Conservation (phyloP, 2,888 invertebrate genomes). For the Aleiodes leptofemur region DNA sequence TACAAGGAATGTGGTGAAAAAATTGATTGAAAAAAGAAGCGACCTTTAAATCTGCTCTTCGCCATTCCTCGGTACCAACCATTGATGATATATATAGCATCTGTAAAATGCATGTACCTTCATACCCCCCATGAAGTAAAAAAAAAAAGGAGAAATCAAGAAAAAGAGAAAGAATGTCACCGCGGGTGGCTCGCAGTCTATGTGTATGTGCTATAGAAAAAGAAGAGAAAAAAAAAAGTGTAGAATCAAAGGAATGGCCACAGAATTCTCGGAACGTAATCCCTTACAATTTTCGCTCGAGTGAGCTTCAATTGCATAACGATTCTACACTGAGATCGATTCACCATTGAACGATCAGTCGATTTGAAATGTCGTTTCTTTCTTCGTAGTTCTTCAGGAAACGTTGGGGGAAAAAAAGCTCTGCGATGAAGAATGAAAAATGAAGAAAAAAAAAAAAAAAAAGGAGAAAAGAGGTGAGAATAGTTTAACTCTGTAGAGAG, state of each 20-base stretch:
- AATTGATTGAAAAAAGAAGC: neutral
- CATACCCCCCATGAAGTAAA: conserved; percentile 64
- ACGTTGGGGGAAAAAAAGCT: conserved; percentile 9
- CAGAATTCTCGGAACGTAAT: conserved; percentile 40
- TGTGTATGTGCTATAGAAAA: conserved; percentile 1
- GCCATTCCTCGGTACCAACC: conserved; percentile 7
- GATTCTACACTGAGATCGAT: conserved; percentile 24
- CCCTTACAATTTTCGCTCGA: conserved; percentile 35
- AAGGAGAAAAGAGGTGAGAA: neutral
- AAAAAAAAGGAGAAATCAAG: conserved; percentile 4
- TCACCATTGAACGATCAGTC: conserved; percentile 33
- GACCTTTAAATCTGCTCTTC: conserved; percentile 5
- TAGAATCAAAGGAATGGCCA: conserved; percentile 41
- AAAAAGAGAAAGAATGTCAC: conserved; percentile 26
- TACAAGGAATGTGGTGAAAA: neutral
- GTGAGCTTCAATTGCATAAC: conserved; percentile 34
- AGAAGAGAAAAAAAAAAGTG: conserved; percentile 23
- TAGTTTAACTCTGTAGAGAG: conserved; percentile 3
- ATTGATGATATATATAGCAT: conserved; percentile 59
- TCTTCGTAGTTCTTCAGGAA: conserved; percentile 25
- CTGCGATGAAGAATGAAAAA: neutral
- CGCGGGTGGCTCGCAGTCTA: conserved; percentile 31
- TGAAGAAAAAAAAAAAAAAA: too few relatives aligned
- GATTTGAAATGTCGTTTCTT: conserved; percentile 37
- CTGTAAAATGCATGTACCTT: conserved; percentile 76